Percentiles rank a stretch among this genome's conserved stretches.
These are phyloP conservation scores for Kryptopterus vitreolus DNA, from an alignment of 2,797 vertebrate species.

Conservation along the genomic window DNA sequence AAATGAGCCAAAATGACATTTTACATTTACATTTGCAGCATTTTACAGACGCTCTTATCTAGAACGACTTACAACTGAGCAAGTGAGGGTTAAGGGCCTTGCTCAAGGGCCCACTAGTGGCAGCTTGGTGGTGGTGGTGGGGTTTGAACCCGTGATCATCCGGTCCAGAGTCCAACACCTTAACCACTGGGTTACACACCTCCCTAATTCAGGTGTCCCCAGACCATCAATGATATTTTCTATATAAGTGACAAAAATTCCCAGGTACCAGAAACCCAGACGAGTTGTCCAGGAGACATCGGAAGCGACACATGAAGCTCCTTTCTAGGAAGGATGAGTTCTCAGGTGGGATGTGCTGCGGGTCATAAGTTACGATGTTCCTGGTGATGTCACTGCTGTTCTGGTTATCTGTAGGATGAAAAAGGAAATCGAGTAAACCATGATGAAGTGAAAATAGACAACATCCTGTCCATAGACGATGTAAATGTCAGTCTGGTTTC, in stretches of 20 bases:
- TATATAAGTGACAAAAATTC: not conserved
- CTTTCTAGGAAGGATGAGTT: slow-evolving; percentile 75
- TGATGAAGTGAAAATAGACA: not conserved
- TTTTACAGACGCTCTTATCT: no score
- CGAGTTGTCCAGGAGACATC: slow-evolving; percentile 84
- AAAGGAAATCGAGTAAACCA: not conserved
- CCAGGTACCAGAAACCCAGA: slow-evolving; percentile 82
- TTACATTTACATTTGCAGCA: no score
- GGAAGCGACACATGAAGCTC: slow-evolving; percentile 82
- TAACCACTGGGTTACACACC: no score
- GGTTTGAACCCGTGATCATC: no score
- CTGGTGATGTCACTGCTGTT: slow-evolving; percentile 65
- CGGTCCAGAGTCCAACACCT: no score
- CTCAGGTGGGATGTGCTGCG: slow-evolving; percentile 60
- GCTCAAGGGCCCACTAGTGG: no score
- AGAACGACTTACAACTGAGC: no score
- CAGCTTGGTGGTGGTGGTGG: no score
- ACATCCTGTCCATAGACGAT: not conserved
- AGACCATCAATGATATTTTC: not conserved
- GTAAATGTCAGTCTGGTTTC: not conserved
- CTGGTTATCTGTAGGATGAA: slow-evolving; percentile 44
- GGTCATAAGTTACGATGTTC: slow-evolving; percentile 65
- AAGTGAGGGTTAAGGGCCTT: no score
- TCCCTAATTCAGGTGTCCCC: no score
- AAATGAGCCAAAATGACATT: no score